Evolutionary conservation across 2,113 vertebrate genomes (phyloP), one percentile per base, ranked within the genome.

Genomic region (Dolichotis patagonum): DNA sequence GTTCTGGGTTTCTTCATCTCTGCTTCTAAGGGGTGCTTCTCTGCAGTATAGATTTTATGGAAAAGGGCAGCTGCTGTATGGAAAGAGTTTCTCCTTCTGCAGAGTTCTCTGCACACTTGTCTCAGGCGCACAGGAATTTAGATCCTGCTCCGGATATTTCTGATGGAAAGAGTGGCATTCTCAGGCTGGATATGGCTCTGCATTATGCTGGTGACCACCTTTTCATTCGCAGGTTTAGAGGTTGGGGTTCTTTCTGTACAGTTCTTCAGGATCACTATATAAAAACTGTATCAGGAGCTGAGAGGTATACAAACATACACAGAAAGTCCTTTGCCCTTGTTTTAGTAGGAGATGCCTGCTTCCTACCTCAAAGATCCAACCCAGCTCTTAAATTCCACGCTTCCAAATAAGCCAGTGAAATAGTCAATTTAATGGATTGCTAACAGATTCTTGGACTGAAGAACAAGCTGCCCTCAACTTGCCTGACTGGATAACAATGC

Each of bases 391-490:
- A 85, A 93, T 88, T 95, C 86, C 77, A 60, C 35, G 86, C 24
- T 94, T 96, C 93, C 96, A 97, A 94, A 96, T 87, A 93, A 95
- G 80, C 94, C 60, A 77, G 93, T 90, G 85, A 97, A 95, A 92
- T 96, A 92, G 85, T 96, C 97, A 91, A 84, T 94, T 97, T 96
- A 94, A 94, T 32, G 54, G 95, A 97, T 97, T 97, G 89, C 91
- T 97, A 97, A 86, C 95, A 97, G 97, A 97, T 96, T 98, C 98
- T 96, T 92, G 92, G 95, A 95, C 28, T n/a, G 14, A 97, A 52
- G 32, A 77, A 90, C 30, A 5, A 94, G 46, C 88, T 0, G 0
- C 95, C 97, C 91, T 85, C 95, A 17, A 35, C 88, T 67, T 41
- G 67, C 8, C 89, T 94, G 96, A 90, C 43, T 91, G 95, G 85